Conservation (phyloP, 2,888 invertebrate genomes). For the Lampropteryx suffumata region DNA sequence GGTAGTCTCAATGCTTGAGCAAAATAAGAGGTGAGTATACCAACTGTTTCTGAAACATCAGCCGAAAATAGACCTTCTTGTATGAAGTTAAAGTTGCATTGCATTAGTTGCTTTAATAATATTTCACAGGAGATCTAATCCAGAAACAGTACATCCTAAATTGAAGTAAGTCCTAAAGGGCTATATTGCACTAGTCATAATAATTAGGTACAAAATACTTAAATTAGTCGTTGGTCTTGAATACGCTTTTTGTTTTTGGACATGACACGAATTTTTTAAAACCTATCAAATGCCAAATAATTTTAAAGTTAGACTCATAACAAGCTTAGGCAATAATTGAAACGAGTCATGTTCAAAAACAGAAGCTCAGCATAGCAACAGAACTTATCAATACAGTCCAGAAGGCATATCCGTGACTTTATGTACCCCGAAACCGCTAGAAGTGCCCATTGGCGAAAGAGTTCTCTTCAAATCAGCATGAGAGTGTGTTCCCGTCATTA, state of each 20-base stretch:
- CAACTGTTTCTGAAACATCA: constrained; percentile 19
- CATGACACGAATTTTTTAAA: constrained; percentile 21
- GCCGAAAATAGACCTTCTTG: neutral
- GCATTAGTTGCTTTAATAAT: no score
- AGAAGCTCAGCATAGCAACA: no score
- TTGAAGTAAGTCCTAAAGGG: constrained; percentile 41
- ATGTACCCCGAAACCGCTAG: constrained; percentile 71
- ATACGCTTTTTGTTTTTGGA: constrained; percentile 39
- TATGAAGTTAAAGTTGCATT: neutral
- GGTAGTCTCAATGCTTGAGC: constrained; percentile 36
- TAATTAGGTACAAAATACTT: constrained; percentile 68
- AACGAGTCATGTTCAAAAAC: constrained; percentile 11
- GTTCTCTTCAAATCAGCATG: constrained; percentile 74
- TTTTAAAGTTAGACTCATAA: no score
- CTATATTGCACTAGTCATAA: constrained; percentile 77
- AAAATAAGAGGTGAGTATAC: constrained; percentile 22
- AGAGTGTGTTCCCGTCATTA: constrained; percentile 69
- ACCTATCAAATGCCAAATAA: no score
- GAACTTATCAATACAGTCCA: constrained; percentile 84
- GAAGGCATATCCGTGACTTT: constrained; percentile 89
- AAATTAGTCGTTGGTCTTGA: constrained; percentile 79
- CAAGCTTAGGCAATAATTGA: neutral
- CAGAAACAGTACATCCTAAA: constrained; percentile 31
- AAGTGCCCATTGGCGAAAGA: constrained; percentile 63
- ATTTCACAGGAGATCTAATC: neutral